Base-by-base conservation (phyloP, 2,888 invertebrate genomes). In the Stenchaetothrips biformis region DNA sequence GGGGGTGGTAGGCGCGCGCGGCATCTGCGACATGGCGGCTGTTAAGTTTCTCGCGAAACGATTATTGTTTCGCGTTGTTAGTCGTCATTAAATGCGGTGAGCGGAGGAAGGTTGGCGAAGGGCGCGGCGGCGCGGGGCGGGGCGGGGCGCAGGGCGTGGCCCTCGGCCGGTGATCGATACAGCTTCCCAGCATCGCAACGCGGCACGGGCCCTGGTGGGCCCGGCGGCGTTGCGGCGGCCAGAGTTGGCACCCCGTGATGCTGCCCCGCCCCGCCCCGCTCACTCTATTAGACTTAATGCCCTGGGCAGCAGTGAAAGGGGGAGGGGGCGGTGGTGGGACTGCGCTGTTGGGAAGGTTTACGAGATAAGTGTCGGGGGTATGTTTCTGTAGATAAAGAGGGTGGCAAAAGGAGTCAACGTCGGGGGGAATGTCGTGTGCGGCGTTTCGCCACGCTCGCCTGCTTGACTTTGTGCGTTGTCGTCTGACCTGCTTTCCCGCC, bases 221-320 rank as follows among this genome's bases (percentile, higher is more conserved):
- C n/a, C n/a, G n/a, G n/a, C n/a, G n/a, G n/a, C 9, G 67, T 4
- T 25, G 67, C 21, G 21, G 21, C 7, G 67, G 67, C 6, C n/a
- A 6, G 67, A 37, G 37, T 37, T 37, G 37, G 37, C 37, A 37
- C 37, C 37, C 37, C 37, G 37, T 37, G 37, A 37, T 37, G 37
- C 37, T 4, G 37, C 37, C 37, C 37, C 37, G 37, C 37, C 37
- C 37, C 37, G 37, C 37, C 37, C 37, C 37, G 37, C 67, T 25
- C 67, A 74, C 67, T 74, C 67, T 74, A 74, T 74, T 74, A 74
- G 67, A 74, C 67, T 74, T 74, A 74, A 74, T 74, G 67, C 67
- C 37, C 37, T 16, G 59, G 13, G 59, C 13, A n/a, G 16, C 18
- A n/a, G 59, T 18, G 59, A 59, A 59, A 59, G 59, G 59, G 59